Percentiles rank a stretch among this genome's conserved stretches.
phyloP scores from a whole-genome alignment of 2,113 vertebrate species.

The Ailuropoda melanoleuca region DNA sequence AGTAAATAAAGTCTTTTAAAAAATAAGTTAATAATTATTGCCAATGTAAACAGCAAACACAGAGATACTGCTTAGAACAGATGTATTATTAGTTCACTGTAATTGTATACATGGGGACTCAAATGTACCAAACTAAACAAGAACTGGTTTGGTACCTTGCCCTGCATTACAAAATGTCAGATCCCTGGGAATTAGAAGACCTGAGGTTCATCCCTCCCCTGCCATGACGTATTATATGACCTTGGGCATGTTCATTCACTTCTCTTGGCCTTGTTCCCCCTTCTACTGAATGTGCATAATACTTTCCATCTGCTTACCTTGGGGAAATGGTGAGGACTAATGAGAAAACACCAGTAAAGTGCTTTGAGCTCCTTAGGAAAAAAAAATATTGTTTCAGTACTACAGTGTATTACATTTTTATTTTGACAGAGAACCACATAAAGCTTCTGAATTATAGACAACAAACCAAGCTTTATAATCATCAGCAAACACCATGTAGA shows the following conservation, averaged over 20 bases:
- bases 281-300: conserved; percentile 18
- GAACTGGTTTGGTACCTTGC: conserved; percentile 56
- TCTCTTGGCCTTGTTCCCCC: conserved; percentile 70
- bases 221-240: conserved; percentile 39
- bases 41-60: conserved; percentile 29
- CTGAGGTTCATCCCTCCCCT: conserved; percentile 30
- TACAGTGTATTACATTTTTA: background rate
- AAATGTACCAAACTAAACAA: conserved; percentile 30
- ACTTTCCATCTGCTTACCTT: conserved; percentile 61
- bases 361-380: conserved; percentile 21
- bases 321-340: conserved; percentile 47
- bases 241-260: conserved; percentile 66
- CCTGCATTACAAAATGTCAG: conserved; percentile 50
- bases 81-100: conserved; percentile 42
- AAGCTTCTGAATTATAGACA: conserved; percentile 39
- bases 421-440: conserved; percentile 47
- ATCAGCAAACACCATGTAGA: conserved; percentile 59
- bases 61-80: background rate
- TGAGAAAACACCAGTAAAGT: conserved; percentile 55
- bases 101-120: conserved; percentile 14
- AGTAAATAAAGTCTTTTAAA: background rate
- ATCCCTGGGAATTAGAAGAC: conserved; percentile 66
- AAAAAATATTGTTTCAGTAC: conserved; percentile 53
- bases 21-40: conserved; percentile 38
- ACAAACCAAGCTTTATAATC: conserved; percentile 33